Base-by-base conservation (phyloP, 2,888 invertebrate genomes). In the Aphodius granarius region DNA sequence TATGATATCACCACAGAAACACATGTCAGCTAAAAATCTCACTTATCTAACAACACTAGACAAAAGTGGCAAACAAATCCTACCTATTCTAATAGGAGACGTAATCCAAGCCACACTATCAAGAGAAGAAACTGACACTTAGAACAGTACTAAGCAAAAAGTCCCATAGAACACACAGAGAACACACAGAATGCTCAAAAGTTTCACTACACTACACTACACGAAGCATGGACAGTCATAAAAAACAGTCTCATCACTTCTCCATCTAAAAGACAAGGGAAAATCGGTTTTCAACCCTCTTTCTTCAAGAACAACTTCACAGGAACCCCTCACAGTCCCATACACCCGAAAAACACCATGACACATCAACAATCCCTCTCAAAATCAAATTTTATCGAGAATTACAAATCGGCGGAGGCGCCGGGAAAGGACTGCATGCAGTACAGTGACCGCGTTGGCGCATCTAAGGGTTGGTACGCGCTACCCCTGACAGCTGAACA, bases 401-500 rank as follows among this genome's bases (percentile, higher is more conserved):
- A 0, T 2, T 43, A 6, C 6, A 6, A 43, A 43, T 43, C 13
- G 43, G 43, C 13, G 43, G 43, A 43, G 43, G 43, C 68, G 68
- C 20, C 9, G 63, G 63, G 65, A 65, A 65, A 65, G 19, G n/a
- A 65, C 65, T 65, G 16, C 9, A 13, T 18, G 63, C 15, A 71
- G 71, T 74, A 23, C 21, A 19, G 16, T 62, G 43, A 22, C 19
- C 65, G 43, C 75, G 71, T 75, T 23, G 71, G 71, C 20, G 18
- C 23, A 20, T 75, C 43, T 43, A 43, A 68, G n/a, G 63, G 16
- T 23, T 64, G 20, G 63, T 73, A 75, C 71, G 66, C 65, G 65
- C 75, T 65, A 70, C 73, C 76, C 76, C 66, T 73, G 77, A 72
- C 22, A 75, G 77, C 76, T 76, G 77, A 76, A 78, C 76, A 78